A percentile compares a stretch with the other conserved stretches of the same genome.
phyloP scores from a whole-genome alignment of 2,797 vertebrate species.

The Numenius phaeopus region DNA sequence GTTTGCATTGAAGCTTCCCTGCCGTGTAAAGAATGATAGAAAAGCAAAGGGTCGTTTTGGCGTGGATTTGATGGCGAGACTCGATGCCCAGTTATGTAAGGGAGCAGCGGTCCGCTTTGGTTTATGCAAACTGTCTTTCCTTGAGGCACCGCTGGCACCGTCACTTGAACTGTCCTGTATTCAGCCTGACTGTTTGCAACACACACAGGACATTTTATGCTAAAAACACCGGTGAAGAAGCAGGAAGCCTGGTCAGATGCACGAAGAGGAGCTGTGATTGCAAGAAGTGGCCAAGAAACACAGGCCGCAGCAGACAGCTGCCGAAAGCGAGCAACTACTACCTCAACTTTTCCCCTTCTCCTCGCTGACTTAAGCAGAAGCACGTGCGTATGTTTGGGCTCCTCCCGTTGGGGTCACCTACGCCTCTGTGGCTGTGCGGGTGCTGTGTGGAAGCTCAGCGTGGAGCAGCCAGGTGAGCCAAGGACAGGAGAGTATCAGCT shows the following conservation, averaged over 20 bases:
- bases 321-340: neutral
- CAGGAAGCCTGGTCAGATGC: neutral
- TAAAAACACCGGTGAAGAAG: neutral
- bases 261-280: neutral
- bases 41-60: neutral
- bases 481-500: fast-evolving
- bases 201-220: fast-evolving
- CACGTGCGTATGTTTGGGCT: fast-evolving
- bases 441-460: neutral
- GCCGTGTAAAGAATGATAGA: neutral
- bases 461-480: neutral
- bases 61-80: neutral
- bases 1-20: neutral
- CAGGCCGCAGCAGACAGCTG: neutral
- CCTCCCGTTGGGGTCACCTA: neutral
- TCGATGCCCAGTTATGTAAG: neutral
- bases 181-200: neutral
- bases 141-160: neutral
- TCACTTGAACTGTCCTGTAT: neutral
- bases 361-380: neutral
- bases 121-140: neutral
- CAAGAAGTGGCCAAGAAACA: neutral
- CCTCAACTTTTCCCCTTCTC: no score
- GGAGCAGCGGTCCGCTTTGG: neutral
- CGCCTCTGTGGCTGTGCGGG: fast-evolving